These are phyloP conservation scores for Charina bottae DNA, from an alignment of 2,113 vertebrate species.

Conservation along the genomic window DNA sequence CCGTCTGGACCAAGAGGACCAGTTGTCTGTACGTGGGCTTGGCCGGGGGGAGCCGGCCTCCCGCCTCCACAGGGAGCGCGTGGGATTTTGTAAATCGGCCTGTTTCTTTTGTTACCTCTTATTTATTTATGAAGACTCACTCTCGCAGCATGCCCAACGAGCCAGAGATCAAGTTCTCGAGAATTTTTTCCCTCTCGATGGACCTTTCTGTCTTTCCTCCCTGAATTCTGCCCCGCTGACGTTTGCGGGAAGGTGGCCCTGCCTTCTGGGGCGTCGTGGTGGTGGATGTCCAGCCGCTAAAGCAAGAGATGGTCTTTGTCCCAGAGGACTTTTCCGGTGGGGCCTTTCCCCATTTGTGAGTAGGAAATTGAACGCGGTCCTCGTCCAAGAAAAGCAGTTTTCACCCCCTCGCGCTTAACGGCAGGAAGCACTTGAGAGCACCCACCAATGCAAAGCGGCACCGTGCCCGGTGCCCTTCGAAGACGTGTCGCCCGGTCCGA, in stretches of 20 bases:
- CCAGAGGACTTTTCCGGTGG: rapidly evolving
- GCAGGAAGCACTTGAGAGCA: neutral
- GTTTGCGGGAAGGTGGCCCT: too few species aligned
- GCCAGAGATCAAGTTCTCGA: neutral
- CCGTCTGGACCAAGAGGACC: neutral
- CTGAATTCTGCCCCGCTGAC: neutral
- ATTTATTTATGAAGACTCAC: neutral
- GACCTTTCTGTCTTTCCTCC: neutral
- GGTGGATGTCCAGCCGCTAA: rapidly evolving
- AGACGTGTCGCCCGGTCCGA: too few species aligned
- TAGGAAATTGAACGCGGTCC: neutral
- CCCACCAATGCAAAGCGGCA: rapidly evolving
- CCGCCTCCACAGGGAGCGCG: neutral
- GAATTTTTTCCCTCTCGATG: neutral
- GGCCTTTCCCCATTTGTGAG: neutral
- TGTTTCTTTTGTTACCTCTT: neutral
- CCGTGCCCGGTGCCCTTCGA: neutral
- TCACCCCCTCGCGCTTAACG: neutral
- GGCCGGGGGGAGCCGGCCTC: neutral
- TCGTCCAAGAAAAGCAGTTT: neutral
- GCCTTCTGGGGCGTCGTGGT: neutral
- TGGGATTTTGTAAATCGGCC: neutral
- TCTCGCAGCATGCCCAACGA: too few species aligned
- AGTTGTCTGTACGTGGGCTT: neutral
- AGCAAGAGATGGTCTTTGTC: neutral